Evolutionary conservation across 2,797 vertebrate species (phyloP), one percentile per base, ranked within the genome.

Genomic region (Argya squamiceps): DNA sequence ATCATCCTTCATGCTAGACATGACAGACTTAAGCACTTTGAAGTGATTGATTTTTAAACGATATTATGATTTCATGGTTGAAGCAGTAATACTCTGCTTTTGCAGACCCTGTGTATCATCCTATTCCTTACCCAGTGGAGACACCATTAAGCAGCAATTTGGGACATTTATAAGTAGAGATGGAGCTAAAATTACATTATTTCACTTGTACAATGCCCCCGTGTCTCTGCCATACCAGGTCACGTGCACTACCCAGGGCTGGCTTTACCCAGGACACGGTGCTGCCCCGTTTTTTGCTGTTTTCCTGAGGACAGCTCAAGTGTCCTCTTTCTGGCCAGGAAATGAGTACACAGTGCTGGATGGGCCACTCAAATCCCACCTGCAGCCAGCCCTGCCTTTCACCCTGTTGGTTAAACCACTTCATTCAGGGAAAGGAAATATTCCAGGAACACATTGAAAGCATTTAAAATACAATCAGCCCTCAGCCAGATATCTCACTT

Each of bases 11-110:
- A 24, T 56, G 62, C 50, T 89, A 46, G 49, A 65, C 37, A 16
- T 24, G 88, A 79, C 91, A 83, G 73, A 69, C 27, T 88, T 85
- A 73, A 80, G 83, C 64, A 74, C 68, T 92, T 88, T 5, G 60
- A 84, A 77, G 19, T 95, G 43, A 92, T 94, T 93, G 91, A 90
- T 34, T 93, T 93, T 90, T 83, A 93, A 94, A 92, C 49, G 29
- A 89, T 89, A 64, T 78, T 64, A 69, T 73, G 50, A 80, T 90
- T 95, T 80, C 10, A 1, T 10, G 13, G 64, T 82, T 67, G 74
- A 81, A 84, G 55, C 44, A 12, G 19, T 32, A 78, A 84, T 60
- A 75, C 26, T 60, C 73, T 85, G 27, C 68, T 74, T 85, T 67
- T 53, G 39, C 71, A 76, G 46, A 19, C 19, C 17, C 52, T 70